Percentiles rank a stretch among this genome's conserved stretches.
Evolutionary conservation across 2,113 vertebrate genomes (phyloP).

Genomic region (Promerops cafer): DNA sequence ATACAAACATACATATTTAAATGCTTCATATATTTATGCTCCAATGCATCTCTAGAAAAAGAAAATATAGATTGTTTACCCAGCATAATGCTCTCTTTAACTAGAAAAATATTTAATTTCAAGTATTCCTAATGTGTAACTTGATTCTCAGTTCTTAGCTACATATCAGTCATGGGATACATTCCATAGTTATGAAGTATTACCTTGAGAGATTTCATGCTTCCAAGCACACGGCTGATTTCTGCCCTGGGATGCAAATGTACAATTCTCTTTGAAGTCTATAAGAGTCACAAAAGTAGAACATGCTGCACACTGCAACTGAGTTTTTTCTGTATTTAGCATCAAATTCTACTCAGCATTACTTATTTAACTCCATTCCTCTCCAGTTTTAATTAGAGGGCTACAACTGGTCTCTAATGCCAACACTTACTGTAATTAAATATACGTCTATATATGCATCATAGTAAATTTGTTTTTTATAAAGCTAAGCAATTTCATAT

Average conservation of each 20-base stretch:
- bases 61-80: background rate
- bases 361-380: background rate
- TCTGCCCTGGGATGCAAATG: conserved; percentile 35
- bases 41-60: background rate
- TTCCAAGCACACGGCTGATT: background rate
- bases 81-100: conserved; percentile 12
- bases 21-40: background rate
- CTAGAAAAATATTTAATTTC: conserved; percentile 31
- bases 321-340: background rate
- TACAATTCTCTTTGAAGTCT: conserved; percentile 11
- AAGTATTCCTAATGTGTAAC: conserved; percentile 38
- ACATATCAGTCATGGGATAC: conserved; percentile 55
- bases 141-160: conserved; percentile 44
- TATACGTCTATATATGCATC: background rate
- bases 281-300: background rate
- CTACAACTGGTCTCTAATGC: background rate
- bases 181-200: conserved; percentile 60
- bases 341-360: background rate
- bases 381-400: background rate
- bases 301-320: background rate
- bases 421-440: background rate
- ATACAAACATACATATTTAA: background rate
- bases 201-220: conserved; percentile 55
- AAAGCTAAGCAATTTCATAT: background rate
- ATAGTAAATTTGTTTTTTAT: background rate